Evolutionary conservation across 2,797 vertebrate species (phyloP).

Genomic region (Pseudopleuronectes americanus): DNA sequence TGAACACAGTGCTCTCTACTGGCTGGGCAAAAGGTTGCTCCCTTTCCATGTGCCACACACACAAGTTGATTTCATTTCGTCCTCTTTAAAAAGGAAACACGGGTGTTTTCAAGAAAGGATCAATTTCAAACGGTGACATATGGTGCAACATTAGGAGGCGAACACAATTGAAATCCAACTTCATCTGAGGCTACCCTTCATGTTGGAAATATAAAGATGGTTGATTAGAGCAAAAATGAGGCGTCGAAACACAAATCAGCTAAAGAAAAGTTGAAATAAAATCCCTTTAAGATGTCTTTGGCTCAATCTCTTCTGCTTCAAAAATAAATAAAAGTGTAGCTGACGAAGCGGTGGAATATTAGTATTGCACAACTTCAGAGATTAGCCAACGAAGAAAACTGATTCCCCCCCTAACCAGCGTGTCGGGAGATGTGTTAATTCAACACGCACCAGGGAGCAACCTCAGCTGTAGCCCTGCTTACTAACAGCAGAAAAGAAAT

Average conservation of each 20-base stretch:
- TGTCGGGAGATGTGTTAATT: conserved; percentile 9
- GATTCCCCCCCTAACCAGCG: conserved; percentile 14
- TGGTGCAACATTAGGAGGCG: background rate
- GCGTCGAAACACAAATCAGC: conserved; percentile 5
- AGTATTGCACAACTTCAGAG: conserved; percentile 77
- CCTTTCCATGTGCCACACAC: conserved; percentile 42
- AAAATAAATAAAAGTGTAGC: conserved; percentile 60
- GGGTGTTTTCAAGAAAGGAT: background rate
- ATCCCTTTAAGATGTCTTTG: conserved; percentile 73
- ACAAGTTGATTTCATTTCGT: conserved; percentile 19
- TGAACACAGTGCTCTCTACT: conserved; percentile 78
- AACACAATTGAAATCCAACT: conserved; percentile 25
- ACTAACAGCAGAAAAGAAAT: conserved; percentile 46
- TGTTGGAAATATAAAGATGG: conserved; percentile 10
- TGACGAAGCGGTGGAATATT: conserved; percentile 70
- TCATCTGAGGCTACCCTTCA: conserved; percentile 4
- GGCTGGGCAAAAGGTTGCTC: conserved; percentile 79
- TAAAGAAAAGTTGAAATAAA: conserved; percentile 5
- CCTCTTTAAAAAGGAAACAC: conserved; percentile 34
- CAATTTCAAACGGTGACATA: background rate
- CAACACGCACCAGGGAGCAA: conserved; percentile 72
- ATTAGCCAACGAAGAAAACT: conserved; percentile 61
- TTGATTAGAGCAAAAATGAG: conserved; percentile 1
- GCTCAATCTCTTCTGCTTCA: conserved; percentile 67
- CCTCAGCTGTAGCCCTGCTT: conserved; percentile 69